Conservation (phyloP, 2,113 vertebrate species). For the Fregata magnificens region DNA sequence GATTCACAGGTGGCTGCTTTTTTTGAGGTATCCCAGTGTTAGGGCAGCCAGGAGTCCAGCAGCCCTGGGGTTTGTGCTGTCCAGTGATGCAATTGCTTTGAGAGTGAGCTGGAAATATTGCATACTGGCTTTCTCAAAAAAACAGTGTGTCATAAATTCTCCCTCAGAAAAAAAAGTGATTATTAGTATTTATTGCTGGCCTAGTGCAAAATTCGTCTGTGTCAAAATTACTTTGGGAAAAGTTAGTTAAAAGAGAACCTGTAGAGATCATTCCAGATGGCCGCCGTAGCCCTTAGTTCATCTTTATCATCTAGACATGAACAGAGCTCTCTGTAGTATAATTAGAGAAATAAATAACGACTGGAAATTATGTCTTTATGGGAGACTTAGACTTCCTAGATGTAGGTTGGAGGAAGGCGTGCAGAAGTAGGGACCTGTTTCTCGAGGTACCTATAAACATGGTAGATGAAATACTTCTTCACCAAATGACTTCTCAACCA, state of each 20-base stretch:
- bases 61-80: background rate
- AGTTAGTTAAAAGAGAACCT: background rate
- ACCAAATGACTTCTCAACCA: background rate
- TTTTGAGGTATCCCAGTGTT: background rate
- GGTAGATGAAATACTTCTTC: background rate
- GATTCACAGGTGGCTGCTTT: background rate
- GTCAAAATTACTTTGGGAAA: background rate
- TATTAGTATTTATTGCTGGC: background rate
- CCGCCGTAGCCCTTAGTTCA: background rate
- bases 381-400: background rate
- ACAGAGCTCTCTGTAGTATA: background rate
- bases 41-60: background rate
- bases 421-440: background rate
- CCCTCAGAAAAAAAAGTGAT: background rate
- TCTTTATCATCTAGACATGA: background rate
- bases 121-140: background rate
- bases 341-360: background rate
- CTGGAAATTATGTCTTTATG: background rate
- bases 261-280: background rate
- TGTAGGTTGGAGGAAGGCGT: background rate
- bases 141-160: background rate
- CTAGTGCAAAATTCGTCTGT: background rate
- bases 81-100: background rate
- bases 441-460: background rate
- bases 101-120: background rate